Conservation (phyloP, 2,888 invertebrate species). For the Cyaniris semiargus region DNA sequence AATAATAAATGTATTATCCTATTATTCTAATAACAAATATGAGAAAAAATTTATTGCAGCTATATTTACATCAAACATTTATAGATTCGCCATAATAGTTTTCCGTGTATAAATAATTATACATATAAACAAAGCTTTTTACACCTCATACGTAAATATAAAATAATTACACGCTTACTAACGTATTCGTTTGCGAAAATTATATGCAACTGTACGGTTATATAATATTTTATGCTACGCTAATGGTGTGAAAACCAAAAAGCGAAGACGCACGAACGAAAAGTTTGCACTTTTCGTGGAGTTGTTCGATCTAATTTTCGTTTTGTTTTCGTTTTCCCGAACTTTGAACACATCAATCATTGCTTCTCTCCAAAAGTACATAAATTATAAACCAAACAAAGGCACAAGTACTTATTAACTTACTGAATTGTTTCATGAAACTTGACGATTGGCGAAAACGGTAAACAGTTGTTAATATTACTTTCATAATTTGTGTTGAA, state of each 20-base stretch:
- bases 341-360: constrained; percentile 14
- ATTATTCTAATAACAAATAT: background rate
- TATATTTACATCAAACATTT: background rate
- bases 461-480: background rate
- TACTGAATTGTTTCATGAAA: background rate
- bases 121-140: background rate
- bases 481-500: background rate
- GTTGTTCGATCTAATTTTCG: background rate
- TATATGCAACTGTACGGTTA: background rate
- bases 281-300: background rate
- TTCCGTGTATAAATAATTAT: background rate
- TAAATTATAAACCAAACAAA: constrained; percentile 17
- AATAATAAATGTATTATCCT: constrained; percentile 15
- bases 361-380: background rate
- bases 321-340: background rate
- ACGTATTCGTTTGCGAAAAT: background rate
- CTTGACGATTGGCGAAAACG: background rate
- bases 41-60: background rate
- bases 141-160: background rate
- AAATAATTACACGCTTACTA: background rate
- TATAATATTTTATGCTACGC: background rate
- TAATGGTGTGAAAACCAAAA: background rate
- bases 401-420: background rate
- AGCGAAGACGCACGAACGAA: background rate
- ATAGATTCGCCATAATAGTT: background rate